Evolutionary conservation across 1,140 invertebrate species (phyloP).

Genomic region (Sarcophaga bullata): DNA sequence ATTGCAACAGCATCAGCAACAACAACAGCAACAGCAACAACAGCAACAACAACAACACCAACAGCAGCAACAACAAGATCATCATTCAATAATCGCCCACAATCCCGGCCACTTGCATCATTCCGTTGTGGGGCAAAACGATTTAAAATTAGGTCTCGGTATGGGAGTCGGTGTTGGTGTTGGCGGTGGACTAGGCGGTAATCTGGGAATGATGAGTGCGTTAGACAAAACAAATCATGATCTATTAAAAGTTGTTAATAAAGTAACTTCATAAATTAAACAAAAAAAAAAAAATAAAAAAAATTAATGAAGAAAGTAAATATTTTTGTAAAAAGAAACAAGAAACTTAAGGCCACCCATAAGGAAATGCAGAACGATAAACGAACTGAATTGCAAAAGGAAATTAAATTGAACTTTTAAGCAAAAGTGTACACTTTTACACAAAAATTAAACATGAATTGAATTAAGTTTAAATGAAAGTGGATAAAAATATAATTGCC

Average conservation of each 20-base stretch:
- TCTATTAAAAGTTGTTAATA: slow-evolving; percentile 71
- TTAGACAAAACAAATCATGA: slow-evolving; percentile 71
- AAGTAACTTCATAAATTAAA: slow-evolving; percentile 69
- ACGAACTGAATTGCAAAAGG: slow-evolving; percentile 8
- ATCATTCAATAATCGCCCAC: slow-evolving; percentile 68
- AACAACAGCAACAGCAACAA: slow-evolving; percentile 71
- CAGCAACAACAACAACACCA: slow-evolving; percentile 71
- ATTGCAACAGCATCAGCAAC: slow-evolving; percentile 68
- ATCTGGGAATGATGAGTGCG: slow-evolving; percentile 67
- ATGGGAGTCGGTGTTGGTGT: slow-evolving; percentile 60
- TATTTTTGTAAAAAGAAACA: not conserved
- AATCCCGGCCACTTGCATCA: slow-evolving; percentile 64
- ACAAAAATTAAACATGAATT: not conserved
- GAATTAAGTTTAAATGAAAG: slow-evolving; percentile 1
- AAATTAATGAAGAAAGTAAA: not conserved
- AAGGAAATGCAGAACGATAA: not conserved
- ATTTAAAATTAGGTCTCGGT: slow-evolving; percentile 62
- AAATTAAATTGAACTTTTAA: slow-evolving; percentile 2
- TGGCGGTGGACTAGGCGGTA: slow-evolving; percentile 54
- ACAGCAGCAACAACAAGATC: slow-evolving; percentile 66
- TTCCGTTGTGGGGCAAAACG: slow-evolving; percentile 64
- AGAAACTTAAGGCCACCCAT: not conserved
- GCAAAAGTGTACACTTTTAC: not conserved
- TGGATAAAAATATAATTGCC: slow-evolving; percentile 24
- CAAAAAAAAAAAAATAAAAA: not conserved